Base-by-base conservation (phyloP, 1,140 invertebrate genomes). In the Aphis gossypii region DNA sequence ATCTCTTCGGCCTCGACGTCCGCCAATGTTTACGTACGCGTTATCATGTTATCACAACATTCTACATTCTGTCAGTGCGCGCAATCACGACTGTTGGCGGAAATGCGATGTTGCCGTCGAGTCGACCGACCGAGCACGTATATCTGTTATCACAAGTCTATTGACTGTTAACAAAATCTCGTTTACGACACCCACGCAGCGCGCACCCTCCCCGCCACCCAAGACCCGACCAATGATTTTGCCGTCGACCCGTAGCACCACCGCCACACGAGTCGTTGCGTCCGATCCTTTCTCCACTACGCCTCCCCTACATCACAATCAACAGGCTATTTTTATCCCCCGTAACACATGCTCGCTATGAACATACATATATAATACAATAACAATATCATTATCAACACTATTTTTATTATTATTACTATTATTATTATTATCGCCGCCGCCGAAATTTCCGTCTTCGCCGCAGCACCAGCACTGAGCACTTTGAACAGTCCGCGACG, bases 241-340 rank as follows among this genome's bases (percentile, higher is more conserved):
- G 38, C 46, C 11, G 1, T 46, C 18, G 6, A 23, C 4, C 76
- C 60, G 56, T 41, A 8, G 44, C 91, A 41, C 90, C 44, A 18
- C 54, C 23, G 23, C 90, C 11, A 4, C 41, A 8, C 38, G 41
- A 76, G 35, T 38, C 30, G 30, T 41, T 7, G 1, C 23, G 21
- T 21, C 18, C 20, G 76, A 30, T n/a, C 91, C 68, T 54, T 51
- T 51, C 68, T 38, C 91, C 18, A 46, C 56, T 44, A 8, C 44
- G 60, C n/a, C 21, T 25, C 68, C 11, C 30, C 30, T 4, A 46
- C 46, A 44, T 41, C 38, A 18, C 56, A 92, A 84, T 92, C 91
- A 92, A 92, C 91, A 92, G 91, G 91, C 91, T 92, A 92, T 92
- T 92, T 92, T 92, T 84, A 84, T 92, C 44, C 46, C 91, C 90